phyloP scores from a whole-genome alignment of 1,140 invertebrate species.

The Plectrocnemia conspersa region DNA sequence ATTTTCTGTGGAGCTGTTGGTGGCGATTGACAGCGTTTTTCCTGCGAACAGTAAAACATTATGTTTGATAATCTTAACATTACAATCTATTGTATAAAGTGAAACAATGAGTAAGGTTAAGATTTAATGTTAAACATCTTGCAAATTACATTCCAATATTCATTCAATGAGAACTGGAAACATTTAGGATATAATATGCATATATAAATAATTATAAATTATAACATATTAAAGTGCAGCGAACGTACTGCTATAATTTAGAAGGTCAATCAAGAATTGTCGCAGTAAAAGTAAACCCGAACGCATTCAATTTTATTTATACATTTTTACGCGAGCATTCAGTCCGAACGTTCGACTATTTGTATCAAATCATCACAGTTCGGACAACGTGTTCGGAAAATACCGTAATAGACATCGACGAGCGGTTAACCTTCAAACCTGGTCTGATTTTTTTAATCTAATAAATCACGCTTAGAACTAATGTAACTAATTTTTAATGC shows the following conservation, averaged over 20 bases:
- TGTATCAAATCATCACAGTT: too few species aligned
- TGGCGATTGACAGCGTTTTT: slow-evolving; percentile 53
- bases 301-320: too few species aligned
- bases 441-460: slow-evolving; percentile 1
- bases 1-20: slow-evolving; percentile 58
- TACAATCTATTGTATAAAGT: too few species aligned
- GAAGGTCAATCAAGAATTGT: slow-evolving; percentile 18
- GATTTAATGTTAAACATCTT: too few species aligned
- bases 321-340: too few species aligned
- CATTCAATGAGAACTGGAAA: not conserved
- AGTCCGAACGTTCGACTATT: too few species aligned
- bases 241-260: slow-evolving; percentile 9
- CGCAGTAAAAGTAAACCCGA: slow-evolving; percentile 24
- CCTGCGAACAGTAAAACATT: slow-evolving; percentile 36
- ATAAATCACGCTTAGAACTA: too few species aligned
- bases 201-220: not conserved
- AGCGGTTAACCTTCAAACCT: slow-evolving; percentile 1
- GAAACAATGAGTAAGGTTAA: not conserved
- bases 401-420: not conserved
- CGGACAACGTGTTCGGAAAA: not conserved
- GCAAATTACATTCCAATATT: too few species aligned
- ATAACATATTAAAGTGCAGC: not conserved
- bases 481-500: too few species aligned
- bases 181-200: not conserved
- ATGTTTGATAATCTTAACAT: not conserved